These are phyloP conservation scores for Catostomus latipinnis DNA, from an alignment of 2,797 vertebrate species.

Conservation along the genomic window DNA sequence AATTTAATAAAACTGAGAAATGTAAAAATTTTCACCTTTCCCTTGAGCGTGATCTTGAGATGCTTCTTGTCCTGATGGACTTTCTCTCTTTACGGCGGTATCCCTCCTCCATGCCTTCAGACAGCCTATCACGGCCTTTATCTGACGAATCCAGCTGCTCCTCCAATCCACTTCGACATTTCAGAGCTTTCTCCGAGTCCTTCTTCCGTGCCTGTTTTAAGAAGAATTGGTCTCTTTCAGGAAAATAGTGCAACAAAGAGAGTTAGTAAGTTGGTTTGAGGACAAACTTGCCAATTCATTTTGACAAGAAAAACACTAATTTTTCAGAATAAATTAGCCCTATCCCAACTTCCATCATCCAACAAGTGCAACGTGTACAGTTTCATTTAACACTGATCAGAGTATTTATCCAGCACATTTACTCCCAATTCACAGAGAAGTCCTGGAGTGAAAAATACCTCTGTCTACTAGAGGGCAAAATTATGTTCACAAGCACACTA, in stretches of 20 bases:
- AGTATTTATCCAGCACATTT: constrained; percentile 23
- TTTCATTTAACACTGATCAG: constrained; percentile 12
- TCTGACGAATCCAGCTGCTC: constrained; percentile 86
- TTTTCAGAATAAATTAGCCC: constrained; percentile 68
- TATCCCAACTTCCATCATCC: constrained; percentile 20
- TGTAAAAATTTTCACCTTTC: constrained; percentile 80
- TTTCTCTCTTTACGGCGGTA: constrained; percentile 90
- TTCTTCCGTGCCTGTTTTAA: constrained; percentile 99
- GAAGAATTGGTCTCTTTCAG: constrained; percentile 99
- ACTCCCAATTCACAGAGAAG: not conserved
- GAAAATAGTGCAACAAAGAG: constrained; percentile 99
- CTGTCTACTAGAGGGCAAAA: not conserved
- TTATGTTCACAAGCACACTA: not conserved
- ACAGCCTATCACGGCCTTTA: constrained; percentile 87
- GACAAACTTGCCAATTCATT: constrained; percentile 68
- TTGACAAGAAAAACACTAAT: constrained; percentile 66
- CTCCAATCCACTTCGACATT: constrained; percentile 88
- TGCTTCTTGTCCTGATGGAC: constrained; percentile 86
- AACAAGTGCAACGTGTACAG: constrained; percentile 23
- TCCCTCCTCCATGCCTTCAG: constrained; percentile 92
- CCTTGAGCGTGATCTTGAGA: constrained; percentile 91
- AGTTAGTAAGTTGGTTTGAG: constrained; percentile 94
- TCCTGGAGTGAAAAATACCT: not conserved
- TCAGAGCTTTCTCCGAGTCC: constrained; percentile 90
- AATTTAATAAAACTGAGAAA: no score